Evolutionary conservation across 2,888 invertebrate species (phyloP).

Genomic region (Operophtera brumata): DNA sequence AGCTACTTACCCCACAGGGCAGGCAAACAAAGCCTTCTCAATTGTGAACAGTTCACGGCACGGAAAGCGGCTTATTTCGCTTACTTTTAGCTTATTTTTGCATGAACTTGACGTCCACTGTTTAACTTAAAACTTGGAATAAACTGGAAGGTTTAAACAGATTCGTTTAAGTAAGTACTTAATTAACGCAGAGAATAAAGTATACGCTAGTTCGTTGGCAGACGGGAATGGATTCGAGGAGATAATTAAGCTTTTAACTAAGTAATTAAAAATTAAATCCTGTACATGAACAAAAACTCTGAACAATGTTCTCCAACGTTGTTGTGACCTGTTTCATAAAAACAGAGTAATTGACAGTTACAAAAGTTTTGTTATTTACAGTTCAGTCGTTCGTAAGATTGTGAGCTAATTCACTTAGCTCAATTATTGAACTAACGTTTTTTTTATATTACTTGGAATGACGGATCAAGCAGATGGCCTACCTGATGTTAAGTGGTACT

Average conservation of each 20-base stretch:
- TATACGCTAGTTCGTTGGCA: conserved; percentile 15
- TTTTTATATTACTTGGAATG: too few relatives aligned
- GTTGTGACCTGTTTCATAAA: neutral
- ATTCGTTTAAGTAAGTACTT: conserved; percentile 17
- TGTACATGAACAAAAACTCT: too few relatives aligned
- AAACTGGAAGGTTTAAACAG: conserved; percentile 22
- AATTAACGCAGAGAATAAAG: conserved; percentile 24
- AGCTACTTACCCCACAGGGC: conserved; percentile 41
- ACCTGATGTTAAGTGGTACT: too few relatives aligned
- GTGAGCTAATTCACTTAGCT: too few relatives aligned
- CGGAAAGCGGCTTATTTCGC: conserved; percentile 53
- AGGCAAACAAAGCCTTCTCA: conserved; percentile 55
- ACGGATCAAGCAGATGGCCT: too few relatives aligned
- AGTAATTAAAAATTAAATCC: conserved; percentile 6
- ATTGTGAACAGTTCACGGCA: conserved; percentile 54
- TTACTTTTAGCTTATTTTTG: conserved; percentile 43
- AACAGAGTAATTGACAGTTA: too few relatives aligned
- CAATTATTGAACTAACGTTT: too few relatives aligned
- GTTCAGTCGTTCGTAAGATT: too few relatives aligned
- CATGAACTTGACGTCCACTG: conserved; percentile 38
- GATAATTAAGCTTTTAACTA: conserved; percentile 12
- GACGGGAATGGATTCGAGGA: conserved; percentile 9
- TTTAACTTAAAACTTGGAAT: conserved; percentile 33
- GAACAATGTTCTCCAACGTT: neutral
- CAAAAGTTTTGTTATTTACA: too few relatives aligned